Evolutionary conservation across 92 coral and sea anemone species (phyloP).

Genomic region (Parazoanthus swiftii): DNA sequence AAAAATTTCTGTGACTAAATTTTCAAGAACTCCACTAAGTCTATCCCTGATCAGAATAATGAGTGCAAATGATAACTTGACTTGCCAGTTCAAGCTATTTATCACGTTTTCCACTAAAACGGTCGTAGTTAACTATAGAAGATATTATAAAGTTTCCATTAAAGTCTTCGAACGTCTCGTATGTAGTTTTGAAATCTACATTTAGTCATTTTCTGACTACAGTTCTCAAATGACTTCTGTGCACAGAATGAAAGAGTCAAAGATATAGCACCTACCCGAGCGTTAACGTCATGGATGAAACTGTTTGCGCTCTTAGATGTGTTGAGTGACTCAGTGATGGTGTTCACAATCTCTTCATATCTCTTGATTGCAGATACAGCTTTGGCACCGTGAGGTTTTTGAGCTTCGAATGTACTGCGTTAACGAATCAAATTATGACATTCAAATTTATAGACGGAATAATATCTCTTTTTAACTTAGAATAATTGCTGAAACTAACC

Average conservation of each 20-base stretch:
- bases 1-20: too few species aligned
- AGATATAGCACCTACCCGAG: conserved; percentile 57
- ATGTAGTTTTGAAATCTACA: not conserved
- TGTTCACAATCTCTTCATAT: conserved; percentile 76
- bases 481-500: not conserved
- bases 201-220: not conserved
- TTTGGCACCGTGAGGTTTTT: conserved; percentile 71
- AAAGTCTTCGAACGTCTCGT: too few species aligned
- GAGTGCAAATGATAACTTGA: too few species aligned
- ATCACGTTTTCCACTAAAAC: too few species aligned
- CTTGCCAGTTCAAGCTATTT: too few species aligned
- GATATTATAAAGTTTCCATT: too few species aligned
- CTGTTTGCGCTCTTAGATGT: conserved; percentile 74
- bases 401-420: conserved; percentile 68
- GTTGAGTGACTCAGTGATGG: conserved; percentile 69
- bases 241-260: not conserved
- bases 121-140: too few species aligned
- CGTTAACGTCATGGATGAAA: conserved; percentile 69
- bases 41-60: too few species aligned
- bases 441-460: not conserved
- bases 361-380: conserved; percentile 85
- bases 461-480: not conserved
- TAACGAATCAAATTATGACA: conserved; percentile 5
- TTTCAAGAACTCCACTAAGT: too few species aligned
- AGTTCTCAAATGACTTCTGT: not conserved